phyloP scores from a whole-genome alignment of 2,113 vertebrate genomes.

The Rutilus rutilus region DNA sequence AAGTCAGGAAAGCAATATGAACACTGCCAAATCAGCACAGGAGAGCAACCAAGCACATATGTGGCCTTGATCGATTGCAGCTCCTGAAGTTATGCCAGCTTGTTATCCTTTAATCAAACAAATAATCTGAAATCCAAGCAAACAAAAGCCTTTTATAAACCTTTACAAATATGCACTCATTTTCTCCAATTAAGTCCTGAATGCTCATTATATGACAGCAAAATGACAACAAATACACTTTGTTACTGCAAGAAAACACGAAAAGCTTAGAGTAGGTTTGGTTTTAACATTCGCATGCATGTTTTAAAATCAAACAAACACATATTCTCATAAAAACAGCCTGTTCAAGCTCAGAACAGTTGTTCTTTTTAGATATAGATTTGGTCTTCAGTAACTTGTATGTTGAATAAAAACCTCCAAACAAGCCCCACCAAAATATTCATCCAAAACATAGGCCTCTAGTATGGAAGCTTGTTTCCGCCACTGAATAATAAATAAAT shows the following conservation, averaged over 20 bases:
- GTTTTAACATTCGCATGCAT: background rate
- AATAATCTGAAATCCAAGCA: background rate
- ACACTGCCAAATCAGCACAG: background rate
- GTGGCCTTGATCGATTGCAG: background rate
- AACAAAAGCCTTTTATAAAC: conserved; percentile 2
- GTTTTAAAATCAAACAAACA: background rate
- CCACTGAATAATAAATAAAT: too few relatives aligned
- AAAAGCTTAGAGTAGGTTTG: background rate
- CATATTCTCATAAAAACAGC: background rate
- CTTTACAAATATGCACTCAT: background rate
- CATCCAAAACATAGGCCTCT: too few relatives aligned
- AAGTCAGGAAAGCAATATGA: background rate
- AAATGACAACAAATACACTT: background rate
- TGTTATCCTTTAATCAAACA: background rate
- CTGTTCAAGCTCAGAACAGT: background rate
- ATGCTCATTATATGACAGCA: background rate
- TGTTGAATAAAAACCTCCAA: background rate
- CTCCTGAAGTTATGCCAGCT: background rate
- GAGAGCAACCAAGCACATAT: background rate
- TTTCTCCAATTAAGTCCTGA: background rate
- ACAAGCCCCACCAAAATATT: background rate
- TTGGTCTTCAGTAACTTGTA: background rate
- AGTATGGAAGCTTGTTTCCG: too few relatives aligned
- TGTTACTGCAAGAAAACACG: background rate
- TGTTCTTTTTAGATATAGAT: background rate